Percentiles rank a stretch among this genome's conserved stretches.
phyloP scores from a whole-genome alignment of 2,888 invertebrate species.

The Diogma glabrata region DNA sequence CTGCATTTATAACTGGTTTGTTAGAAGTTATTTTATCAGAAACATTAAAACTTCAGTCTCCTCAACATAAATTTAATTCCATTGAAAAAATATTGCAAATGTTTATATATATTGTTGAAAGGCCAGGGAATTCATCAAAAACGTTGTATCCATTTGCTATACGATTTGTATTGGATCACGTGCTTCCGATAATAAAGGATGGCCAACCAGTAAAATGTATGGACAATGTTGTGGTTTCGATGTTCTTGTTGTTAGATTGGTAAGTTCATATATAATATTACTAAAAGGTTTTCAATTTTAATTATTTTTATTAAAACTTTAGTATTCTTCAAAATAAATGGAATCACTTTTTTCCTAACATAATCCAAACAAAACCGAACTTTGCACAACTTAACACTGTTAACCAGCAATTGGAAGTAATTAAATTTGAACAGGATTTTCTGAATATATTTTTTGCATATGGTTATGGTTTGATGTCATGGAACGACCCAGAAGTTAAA shows the following conservation, averaged over 20 bases:
- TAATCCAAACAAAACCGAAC: constrained; percentile 41
- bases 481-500: constrained; percentile 56
- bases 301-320: no score
- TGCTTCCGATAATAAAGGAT: constrained; percentile 44
- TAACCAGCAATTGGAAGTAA: background rate
- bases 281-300: no score
- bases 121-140: constrained; percentile 49
- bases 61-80: constrained; percentile 36
- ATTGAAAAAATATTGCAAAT: constrained; percentile 46
- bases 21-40: constrained; percentile 34
- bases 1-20: constrained; percentile 33
- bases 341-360: constrained; percentile 68
- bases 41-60: constrained; percentile 32
- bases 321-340: constrained; percentile 63
- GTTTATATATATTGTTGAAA: constrained; percentile 52
- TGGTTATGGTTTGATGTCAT: constrained; percentile 57
- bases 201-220: constrained; percentile 26
- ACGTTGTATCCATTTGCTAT: constrained; percentile 53
- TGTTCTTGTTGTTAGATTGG: constrained; percentile 33
- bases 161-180: constrained; percentile 50
- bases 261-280: no score
- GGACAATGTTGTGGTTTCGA: constrained; percentile 30
- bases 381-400: constrained; percentile 15
- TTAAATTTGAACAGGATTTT: constrained; percentile 7
- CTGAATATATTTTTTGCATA: constrained; percentile 38